phyloP scores from a whole-genome alignment of 2,888 invertebrate genomes.

The Idaea aversata region DNA sequence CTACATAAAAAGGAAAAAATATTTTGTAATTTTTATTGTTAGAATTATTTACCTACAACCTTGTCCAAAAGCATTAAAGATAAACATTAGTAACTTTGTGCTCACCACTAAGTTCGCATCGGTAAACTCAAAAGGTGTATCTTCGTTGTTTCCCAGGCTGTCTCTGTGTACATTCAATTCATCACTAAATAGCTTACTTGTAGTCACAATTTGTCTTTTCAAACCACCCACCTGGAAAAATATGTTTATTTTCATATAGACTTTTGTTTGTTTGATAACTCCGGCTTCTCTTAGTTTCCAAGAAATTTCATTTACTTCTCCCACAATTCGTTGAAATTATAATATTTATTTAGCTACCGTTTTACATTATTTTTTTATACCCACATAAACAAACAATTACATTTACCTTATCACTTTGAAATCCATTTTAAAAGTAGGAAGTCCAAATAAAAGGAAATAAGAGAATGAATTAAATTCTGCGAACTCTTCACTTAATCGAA shows the following conservation, averaged over 20 bases:
- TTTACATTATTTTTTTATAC: neutral
- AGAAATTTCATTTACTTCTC: neutral
- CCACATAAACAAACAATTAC: neutral
- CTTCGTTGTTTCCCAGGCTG: conserved; percentile 48
- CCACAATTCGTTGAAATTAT: neutral
- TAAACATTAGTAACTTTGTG: too few species aligned
- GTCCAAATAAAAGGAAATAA: conserved; percentile 2
- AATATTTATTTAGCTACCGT: neutral
- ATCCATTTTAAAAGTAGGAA: neutral
- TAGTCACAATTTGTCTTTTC: conserved; percentile 41
- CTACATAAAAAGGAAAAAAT: too few species aligned
- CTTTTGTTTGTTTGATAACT: neutral
- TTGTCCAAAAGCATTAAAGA: too few species aligned
- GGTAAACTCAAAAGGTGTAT: conserved; percentile 62
- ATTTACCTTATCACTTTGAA: neutral
- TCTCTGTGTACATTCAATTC: conserved; percentile 60
- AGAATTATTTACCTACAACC: too few species aligned
- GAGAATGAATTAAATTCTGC: conserved; percentile 15
- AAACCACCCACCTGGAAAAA: conserved; percentile 30
- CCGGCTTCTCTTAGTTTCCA: neutral
- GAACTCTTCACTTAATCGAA: conserved; percentile 28
- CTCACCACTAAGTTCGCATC: conserved; percentile 61
- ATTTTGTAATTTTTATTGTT: too few species aligned
- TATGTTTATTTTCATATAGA: neutral
- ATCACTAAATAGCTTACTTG: conserved; percentile 43